Percentiles rank a stretch among this genome's conserved stretches.
Conservation (phyloP, 1,140 invertebrate genomes). For the Leptinotarsa defecta region DNA sequence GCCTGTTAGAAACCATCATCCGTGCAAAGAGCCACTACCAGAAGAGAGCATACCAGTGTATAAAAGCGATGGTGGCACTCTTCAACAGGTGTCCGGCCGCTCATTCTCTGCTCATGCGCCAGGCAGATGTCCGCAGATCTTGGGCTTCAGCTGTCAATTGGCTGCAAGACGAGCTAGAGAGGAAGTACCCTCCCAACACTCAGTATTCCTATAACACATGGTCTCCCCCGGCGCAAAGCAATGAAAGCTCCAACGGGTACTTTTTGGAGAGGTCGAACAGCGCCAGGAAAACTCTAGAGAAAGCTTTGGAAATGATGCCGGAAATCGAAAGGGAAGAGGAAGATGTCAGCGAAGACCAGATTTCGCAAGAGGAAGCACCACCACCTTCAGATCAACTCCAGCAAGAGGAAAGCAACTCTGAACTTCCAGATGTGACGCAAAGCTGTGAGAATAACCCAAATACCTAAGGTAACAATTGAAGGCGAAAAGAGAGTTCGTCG, state of each 20-base stretch:
- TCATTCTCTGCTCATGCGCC: slow-evolving; percentile 75
- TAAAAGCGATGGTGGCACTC: slow-evolving; percentile 90
- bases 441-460: slow-evolving; percentile 40
- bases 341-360: slow-evolving; percentile 50
- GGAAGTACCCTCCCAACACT: slow-evolving; percentile 52
- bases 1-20: slow-evolving; percentile 90
- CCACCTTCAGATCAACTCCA: slow-evolving; percentile 10
- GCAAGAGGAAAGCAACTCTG: slow-evolving; percentile 31
- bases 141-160: slow-evolving; percentile 90
- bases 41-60: slow-evolving; percentile 95
- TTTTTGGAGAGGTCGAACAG: slow-evolving; percentile 90
- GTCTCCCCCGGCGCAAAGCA: slow-evolving; percentile 88
- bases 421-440: slow-evolving; percentile 49
- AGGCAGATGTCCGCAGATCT: slow-evolving; percentile 78
- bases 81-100: slow-evolving; percentile 83
- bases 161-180: slow-evolving; percentile 92
- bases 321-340: slow-evolving; percentile 67
- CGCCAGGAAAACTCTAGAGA: slow-evolving; percentile 85
- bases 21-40: slow-evolving; percentile 93
- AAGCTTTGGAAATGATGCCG: slow-evolving; percentile 80
- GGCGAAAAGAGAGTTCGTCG: neutral
- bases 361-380: slow-evolving; percentile 46
- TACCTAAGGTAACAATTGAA: slow-evolving; percentile 27
- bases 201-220: slow-evolving; percentile 91
- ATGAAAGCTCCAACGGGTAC: slow-evolving; percentile 94